Evolutionary conservation across 1,140 invertebrate species (phyloP), one percentile per base, ranked within the genome.

Genomic region (Propsilocerus akamusi): DNA sequence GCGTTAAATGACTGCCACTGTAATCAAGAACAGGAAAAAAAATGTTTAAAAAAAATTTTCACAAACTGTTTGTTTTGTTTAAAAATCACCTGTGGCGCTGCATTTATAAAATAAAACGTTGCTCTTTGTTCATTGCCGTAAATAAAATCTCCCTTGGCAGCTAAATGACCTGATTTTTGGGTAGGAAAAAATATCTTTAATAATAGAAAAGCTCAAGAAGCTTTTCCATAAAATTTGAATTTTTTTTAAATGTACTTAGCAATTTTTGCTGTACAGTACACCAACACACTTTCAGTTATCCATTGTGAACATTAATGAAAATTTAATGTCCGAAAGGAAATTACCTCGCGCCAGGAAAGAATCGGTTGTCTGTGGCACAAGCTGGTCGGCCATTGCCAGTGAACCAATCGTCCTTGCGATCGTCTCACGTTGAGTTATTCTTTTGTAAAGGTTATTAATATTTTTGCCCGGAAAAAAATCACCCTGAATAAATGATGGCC

Each of bases 81-180:
- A 41, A 7, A n/a, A n/a, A 17, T 17, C 22, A 41, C 49, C 76
- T 77, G 77, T 2, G 77, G 76, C 4, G 71, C 75, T 4, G 66
- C 70, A 56, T 81, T 82, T 8, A 77, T 70, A 57, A 75, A 81
- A 54, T 72, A 72, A 61, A 77, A 81, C 3, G 77, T 77, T n/a
- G 75, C 65, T 1, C 73, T 68, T 57, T 83, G 77, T 47, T 75
- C 72, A 11, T 70, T 61, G 0, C 70, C 76, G 53, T 71, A 78
- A 2, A 80, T 64, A 46, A 74, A 76, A 57, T 83, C 79, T 26
- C 69, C 72, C 57, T 80, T 79, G 24, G 80, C 78, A 0, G 73
- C 66, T n/a, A 82, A 62, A 55, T 83, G 81, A 22, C 80, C 80
- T 41, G 17, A 41, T 17, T 41, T 46, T 72, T 63, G 0, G 74